phyloP scores from a whole-genome alignment of 2,113 vertebrate genomes.

The Scopus umbretta region DNA sequence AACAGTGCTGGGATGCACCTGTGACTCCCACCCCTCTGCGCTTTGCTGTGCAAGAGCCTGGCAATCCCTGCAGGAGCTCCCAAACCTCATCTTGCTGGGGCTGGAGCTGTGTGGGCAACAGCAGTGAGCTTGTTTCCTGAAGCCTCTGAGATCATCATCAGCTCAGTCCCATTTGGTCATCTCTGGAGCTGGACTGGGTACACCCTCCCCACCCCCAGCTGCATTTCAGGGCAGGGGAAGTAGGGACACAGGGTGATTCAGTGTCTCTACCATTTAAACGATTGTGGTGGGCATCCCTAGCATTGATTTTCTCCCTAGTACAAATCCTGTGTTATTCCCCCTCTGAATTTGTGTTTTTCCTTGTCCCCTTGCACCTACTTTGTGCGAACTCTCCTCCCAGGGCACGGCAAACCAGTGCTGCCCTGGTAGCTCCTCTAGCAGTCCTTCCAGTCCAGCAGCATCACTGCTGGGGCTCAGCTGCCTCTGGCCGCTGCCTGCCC shows the following conservation, averaged over 20 bases:
- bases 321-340: not conserved
- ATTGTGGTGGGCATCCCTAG: not conserved
- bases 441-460: not conserved
- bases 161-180: not conserved
- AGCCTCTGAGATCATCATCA: accelerated
- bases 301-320: not conserved
- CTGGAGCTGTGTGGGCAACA: not conserved
- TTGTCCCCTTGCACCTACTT: not conserved
- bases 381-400: not conserved
- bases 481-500: not conserved
- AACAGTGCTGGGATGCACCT: not conserved
- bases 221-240: no score
- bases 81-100: accelerated
- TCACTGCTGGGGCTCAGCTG: not conserved
- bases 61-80: not conserved
- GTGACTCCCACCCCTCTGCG: accelerated
- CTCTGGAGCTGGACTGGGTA: not conserved
- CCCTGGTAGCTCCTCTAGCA: not conserved
- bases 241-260: not conserved
- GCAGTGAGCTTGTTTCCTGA: not conserved
- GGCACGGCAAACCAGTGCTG: not conserved
- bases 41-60: not conserved
- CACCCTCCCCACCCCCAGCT: not conserved
- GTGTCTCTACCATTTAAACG: accelerated
- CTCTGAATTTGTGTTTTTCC: not conserved